Conservation (phyloP, 2,797 vertebrate genomes). For the Chelon auratus region DNA sequence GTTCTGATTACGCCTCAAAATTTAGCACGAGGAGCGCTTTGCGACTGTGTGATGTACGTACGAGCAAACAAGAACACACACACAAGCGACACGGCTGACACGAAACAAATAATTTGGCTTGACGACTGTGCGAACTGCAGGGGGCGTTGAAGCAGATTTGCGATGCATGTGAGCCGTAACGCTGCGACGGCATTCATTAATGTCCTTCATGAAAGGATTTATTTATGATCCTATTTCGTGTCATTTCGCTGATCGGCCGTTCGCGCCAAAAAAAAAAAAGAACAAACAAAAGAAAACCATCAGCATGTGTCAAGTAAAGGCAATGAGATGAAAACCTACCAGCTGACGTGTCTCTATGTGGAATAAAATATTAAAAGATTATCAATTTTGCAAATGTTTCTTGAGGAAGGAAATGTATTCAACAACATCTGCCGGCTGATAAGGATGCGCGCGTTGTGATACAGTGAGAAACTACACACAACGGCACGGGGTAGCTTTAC, state of each 20-base stretch:
- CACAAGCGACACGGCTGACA: no score
- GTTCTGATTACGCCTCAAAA: not conserved
- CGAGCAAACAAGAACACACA: no score
- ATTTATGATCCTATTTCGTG: not conserved
- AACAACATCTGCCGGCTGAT: constrained; percentile 1
- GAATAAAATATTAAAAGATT: no score
- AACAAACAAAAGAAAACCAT: no score
- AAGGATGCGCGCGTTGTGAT: not conserved
- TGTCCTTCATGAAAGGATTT: not conserved
- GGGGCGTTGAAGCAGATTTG: no score
- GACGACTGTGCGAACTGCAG: not conserved
- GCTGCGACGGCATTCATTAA: not conserved
- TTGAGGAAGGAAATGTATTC: not conserved
- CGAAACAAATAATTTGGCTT: not conserved
- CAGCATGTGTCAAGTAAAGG: no score
- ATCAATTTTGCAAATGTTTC: no score
- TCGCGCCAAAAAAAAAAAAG: not conserved
- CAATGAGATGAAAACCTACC: not conserved
- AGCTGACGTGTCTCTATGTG: not conserved
- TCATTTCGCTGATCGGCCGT: not conserved
- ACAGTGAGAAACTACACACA: not conserved
- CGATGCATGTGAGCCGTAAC: no score
- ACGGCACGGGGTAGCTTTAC: not conserved
- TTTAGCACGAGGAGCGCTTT: not conserved
- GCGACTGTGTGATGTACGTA: no score